Conservation (phyloP, 2,888 invertebrate species). For the Sialis fuliginosa region DNA sequence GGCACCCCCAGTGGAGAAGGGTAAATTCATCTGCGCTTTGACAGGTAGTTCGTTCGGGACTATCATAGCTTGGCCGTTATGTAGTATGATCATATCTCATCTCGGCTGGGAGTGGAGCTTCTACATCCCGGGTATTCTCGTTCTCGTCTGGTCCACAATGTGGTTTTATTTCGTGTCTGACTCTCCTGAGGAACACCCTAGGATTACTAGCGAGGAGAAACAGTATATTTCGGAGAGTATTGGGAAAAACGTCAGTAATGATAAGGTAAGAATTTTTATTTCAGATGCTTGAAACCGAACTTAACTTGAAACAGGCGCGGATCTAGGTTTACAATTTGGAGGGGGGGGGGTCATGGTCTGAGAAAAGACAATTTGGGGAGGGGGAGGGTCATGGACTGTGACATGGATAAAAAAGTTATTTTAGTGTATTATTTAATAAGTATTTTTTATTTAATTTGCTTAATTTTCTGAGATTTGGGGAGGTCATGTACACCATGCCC, state of each 20-base stretch:
- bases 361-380: too few species aligned
- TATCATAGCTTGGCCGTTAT: conserved; percentile 47
- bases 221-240: conserved; percentile 41
- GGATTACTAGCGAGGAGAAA: conserved; percentile 41
- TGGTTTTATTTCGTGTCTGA: conserved; percentile 48
- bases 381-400: too few species aligned
- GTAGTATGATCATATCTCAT: conserved; percentile 41
- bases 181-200: conserved; percentile 40
- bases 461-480: too few species aligned
- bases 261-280: conserved; percentile 29
- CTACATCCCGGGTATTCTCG: conserved; percentile 39
- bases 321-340: too few species aligned
- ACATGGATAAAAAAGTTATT: too few species aligned
- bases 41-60: conserved; percentile 59
- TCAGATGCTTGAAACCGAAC: too few species aligned
- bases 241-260: conserved; percentile 34
- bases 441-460: too few species aligned
- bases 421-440: too few species aligned
- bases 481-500: too few species aligned
- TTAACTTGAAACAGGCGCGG: too few species aligned
- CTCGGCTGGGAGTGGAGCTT: conserved; percentile 51
- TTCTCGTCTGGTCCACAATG: conserved; percentile 32
- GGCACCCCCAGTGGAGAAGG: conserved; percentile 58
- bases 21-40: conserved; percentile 51
- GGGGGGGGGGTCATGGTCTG: too few species aligned